Evolutionary conservation across 2,113 vertebrate species (phyloP).

Genomic region (Antechinus flavipes): DNA sequence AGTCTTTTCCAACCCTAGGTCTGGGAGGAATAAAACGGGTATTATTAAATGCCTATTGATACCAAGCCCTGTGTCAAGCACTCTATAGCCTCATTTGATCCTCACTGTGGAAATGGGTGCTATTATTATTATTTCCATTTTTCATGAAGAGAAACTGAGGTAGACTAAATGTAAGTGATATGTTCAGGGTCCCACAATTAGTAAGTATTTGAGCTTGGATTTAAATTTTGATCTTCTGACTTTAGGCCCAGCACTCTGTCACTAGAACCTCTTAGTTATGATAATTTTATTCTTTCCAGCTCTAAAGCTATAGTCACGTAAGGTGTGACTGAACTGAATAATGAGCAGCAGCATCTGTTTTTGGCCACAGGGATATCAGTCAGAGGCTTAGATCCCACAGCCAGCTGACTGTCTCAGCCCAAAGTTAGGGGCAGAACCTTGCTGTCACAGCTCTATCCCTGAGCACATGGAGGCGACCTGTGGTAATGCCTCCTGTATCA

Average conservation of each 20-base stretch:
- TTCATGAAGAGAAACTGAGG: background rate
- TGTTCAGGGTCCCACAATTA: background rate
- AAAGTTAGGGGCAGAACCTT: background rate
- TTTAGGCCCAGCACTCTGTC: background rate
- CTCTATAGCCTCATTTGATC: background rate
- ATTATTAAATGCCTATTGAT: background rate
- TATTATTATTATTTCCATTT: background rate
- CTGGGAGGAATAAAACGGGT: background rate
- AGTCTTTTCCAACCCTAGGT: background rate
- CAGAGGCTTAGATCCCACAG: background rate
- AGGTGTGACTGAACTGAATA: background rate
- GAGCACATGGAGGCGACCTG: background rate
- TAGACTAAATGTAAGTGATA: background rate
- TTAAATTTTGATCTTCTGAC: background rate
- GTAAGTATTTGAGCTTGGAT: background rate
- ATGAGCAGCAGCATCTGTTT: background rate
- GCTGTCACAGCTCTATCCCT: background rate
- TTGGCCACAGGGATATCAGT: background rate
- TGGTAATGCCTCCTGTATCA: background rate
- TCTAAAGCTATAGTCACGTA: background rate
- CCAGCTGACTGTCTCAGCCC: background rate
- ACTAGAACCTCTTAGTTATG: background rate
- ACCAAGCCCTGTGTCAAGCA: background rate
- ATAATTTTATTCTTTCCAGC: background rate
- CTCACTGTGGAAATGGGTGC: background rate